Evolutionary conservation across 2,113 vertebrate species (phyloP), one percentile per base, ranked within the genome.

Genomic region (Romanogobio albipinnatus): DNA sequence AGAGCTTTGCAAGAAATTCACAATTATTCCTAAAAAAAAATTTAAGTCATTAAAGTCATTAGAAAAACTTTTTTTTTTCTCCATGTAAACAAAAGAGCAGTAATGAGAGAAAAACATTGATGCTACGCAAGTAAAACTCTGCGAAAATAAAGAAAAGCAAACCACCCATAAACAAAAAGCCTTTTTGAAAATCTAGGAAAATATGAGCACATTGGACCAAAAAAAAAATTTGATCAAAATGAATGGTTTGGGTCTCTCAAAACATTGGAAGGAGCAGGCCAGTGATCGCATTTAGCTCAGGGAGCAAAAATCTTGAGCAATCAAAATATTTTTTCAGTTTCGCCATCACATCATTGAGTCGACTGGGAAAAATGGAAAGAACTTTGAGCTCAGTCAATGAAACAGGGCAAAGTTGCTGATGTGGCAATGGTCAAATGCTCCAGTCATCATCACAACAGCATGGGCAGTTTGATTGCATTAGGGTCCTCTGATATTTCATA

Each of bases 391-490:
- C 2, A 11, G 39, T 39, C 77, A 80, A 64, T 80, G 39, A 80
- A 80, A 82, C 22, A 43, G 22, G 74, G 36, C 66, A 26, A 87
- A 84, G 61, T 15, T 84, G 86, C 86, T 87, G 82, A 87, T 66
- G 61, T 49, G 26, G 82, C 82, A 74, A 81, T 29, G 70, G 86
- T 71, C 76, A 79, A 78, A 43, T 17, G 26, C 43, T 76, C 17
- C 56, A 17, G 33, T 77, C 59, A 86, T 49, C 68, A 80, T 71
- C 56, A 64, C 47, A 80, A 49, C 29, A 64, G 76, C 29, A 26
- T 19, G 39, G 49, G 33, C 78, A 74, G 64, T 84, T 80, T 77
- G 71, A 56, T 80, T 53, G 45, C 76, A 68, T 76, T 84, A n/a
- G 73, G 77, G 59, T 84, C 15, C 51, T 74, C 77, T 86, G 61